A percentile compares a stretch with the other conserved stretches of the same genome.
These are phyloP conservation scores for Psettodes erumei DNA, from an alignment of 2,113 vertebrate species.

Conservation along the genomic window DNA sequence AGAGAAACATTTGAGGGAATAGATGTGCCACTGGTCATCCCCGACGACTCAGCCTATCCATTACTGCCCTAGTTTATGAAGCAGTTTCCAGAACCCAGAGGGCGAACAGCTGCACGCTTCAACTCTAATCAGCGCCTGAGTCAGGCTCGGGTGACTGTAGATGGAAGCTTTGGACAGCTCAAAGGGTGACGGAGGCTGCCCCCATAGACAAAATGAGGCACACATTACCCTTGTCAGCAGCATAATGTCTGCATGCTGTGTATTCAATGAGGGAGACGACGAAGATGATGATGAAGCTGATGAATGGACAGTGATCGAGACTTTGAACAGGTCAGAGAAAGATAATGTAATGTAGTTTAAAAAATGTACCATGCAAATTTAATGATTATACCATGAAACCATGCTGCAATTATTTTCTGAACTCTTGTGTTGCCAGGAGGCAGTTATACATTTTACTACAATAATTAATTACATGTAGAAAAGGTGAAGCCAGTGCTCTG, in stretches of 20 bases:
- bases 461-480: too few relatives aligned
- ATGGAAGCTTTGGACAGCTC: background rate
- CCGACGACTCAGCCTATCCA: background rate
- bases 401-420: too few relatives aligned
- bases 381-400: too few relatives aligned
- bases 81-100: background rate
- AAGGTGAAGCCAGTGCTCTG: too few relatives aligned
- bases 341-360: too few relatives aligned
- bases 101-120: background rate
- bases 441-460: too few relatives aligned
- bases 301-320: background rate
- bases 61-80: background rate
- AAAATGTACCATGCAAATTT: too few relatives aligned
- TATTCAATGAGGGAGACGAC: background rate
- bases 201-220: background rate
- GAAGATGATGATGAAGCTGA: background rate
- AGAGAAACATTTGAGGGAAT: background rate
- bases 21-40: too few relatives aligned
- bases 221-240: background rate
- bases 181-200: background rate
- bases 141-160: background rate
- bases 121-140: background rate
- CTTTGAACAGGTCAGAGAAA: too few relatives aligned
- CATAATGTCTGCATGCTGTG: background rate
- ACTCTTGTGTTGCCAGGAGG: too few relatives aligned